Evolutionary conservation across 2,797 vertebrate genomes (phyloP).

Genomic region (Typhlichthys subterraneus): DNA sequence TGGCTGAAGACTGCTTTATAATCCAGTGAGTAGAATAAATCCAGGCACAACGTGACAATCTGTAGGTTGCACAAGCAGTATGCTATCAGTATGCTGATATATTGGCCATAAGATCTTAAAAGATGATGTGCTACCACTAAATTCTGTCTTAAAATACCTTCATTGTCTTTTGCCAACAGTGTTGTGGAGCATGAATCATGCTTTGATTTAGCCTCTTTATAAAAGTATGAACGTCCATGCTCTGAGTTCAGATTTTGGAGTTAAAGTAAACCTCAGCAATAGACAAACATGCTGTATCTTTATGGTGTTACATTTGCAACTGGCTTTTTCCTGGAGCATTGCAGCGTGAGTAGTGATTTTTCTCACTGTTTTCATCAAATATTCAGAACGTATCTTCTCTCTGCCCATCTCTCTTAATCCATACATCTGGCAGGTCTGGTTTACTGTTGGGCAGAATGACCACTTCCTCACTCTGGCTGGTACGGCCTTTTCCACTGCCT

Average conservation of each 20-base stretch:
- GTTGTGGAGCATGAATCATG: constrained; percentile 21
- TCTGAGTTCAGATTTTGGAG: constrained; percentile 25
- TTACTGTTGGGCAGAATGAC: constrained; percentile 96
- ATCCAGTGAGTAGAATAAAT: constrained; percentile 11
- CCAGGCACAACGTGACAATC: constrained; percentile 55
- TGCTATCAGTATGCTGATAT: constrained; percentile 1
- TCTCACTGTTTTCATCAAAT: constrained; percentile 30
- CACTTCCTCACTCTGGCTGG: constrained; percentile 78
- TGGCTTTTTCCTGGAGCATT: constrained; percentile 50
- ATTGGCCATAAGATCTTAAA: constrained; percentile 12
- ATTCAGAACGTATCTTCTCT: constrained; percentile 72
- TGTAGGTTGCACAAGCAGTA: constrained; percentile 11
- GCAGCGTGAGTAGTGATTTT: constrained; percentile 23
- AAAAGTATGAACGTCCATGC: constrained; percentile 21
- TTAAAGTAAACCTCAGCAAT: constrained; percentile 24
- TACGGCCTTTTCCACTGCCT: constrained; percentile 79
- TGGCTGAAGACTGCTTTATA: constrained; percentile 9
- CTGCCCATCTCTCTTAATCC: constrained; percentile 88
- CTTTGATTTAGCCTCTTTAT: constrained; percentile 38
- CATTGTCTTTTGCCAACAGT: constrained; percentile 7
- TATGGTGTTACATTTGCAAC: constrained; percentile 30
- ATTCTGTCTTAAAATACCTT: constrained; percentile 15
- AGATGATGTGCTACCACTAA: constrained; percentile 20
- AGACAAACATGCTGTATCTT: constrained; percentile 46
- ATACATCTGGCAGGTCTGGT: constrained; percentile 93